Evolutionary conservation across 2,113 vertebrate species (phyloP), one percentile per base, ranked within the genome.

Genomic region (Lichenostomus cassidix): DNA sequence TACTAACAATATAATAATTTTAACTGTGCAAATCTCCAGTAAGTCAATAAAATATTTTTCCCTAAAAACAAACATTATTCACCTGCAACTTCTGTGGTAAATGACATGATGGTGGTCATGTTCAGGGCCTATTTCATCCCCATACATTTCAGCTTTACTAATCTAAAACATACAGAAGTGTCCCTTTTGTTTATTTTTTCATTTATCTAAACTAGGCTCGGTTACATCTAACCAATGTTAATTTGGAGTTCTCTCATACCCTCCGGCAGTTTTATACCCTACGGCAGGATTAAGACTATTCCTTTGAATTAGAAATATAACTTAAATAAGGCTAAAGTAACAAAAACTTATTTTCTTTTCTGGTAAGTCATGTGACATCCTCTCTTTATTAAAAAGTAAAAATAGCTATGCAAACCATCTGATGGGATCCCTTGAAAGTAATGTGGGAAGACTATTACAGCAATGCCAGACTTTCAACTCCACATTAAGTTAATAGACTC

Each of bases 351-450:
- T 83, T 83, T 80, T 76, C 22, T 90, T 86, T 86, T 88, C 92
- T 90, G 44, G 15, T 59, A 91, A 67, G 52, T 56, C 73, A 63
- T 23, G 19, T 28, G 70, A 52, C 19, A 67, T 41, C 16, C 27
- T 75, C 24, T 65, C 64, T 70, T 63, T 71, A 83, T 68, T 87
- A 71, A 90, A 56, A 84, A 84, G 42, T 74, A 89, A 90, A 96
- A 92, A 81, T 60, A 94, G 42, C 47, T 52, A 20, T 47, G 33
- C 42, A 67, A 85, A 62, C 39, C 44, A 24, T 80, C 39, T 42
- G 60, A 87, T 71, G 64, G 65, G 76, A 63, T 92, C 83, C 60
- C 77, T 90, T 84, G 60, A 60, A 94, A 78, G 33, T 52, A 75
- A 78, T 16, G 19, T 39, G 44, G 80, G 65, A 83, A 83, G 31